Evolutionary conservation across 1,140 invertebrate genomes (phyloP).

Genomic region (Pentalonia nigronervosa): DNA sequence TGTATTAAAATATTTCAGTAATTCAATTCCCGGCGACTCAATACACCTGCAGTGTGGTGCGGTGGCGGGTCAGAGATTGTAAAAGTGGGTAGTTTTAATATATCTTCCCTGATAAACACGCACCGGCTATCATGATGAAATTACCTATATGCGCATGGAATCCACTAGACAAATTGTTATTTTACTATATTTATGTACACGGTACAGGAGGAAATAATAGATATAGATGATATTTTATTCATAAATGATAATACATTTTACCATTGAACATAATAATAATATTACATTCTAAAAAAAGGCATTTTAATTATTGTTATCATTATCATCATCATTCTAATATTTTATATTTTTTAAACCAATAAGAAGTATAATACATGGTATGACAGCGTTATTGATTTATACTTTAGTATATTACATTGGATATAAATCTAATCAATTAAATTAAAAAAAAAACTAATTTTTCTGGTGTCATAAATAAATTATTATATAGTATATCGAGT

Average conservation of each 20-base stretch:
- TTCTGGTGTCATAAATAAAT: background rate
- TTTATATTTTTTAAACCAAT: background rate
- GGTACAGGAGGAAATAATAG: background rate
- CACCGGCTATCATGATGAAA: background rate
- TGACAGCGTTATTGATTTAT: background rate
- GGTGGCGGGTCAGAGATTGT: background rate
- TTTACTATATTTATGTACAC: no score
- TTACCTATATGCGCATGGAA: background rate
- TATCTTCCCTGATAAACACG: background rate
- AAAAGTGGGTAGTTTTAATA: background rate
- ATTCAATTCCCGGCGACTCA: background rate
- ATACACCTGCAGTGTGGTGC: background rate
- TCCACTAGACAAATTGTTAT: background rate
- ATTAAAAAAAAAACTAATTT: background rate
- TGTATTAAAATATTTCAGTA: slow-evolving; percentile 5
- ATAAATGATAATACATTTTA: background rate
- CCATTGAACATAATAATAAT: background rate
- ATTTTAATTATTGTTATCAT: background rate
- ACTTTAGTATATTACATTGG: background rate
- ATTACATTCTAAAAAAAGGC: background rate
- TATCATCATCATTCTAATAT: background rate
- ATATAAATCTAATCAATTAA: background rate
- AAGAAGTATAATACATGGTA: background rate
- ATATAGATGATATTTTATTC: background rate
- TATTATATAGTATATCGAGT: background rate